A percentile compares a stretch with the other conserved stretches of the same genome.
Conservation (phyloP, 30 jellyfish, hydroid and myxozoan species). For the Hydractinia echinata region DNA sequence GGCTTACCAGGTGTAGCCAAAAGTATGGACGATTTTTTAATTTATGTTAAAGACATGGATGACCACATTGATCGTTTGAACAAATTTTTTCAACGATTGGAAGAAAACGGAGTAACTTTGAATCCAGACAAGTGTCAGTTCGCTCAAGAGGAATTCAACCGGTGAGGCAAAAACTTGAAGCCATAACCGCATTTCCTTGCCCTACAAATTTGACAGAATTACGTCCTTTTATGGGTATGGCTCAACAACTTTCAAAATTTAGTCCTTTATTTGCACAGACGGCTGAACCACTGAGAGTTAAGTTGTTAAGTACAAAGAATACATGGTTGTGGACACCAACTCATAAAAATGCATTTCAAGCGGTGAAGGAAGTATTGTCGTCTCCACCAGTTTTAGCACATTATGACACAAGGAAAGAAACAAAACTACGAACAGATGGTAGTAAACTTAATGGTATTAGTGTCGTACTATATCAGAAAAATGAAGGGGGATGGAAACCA, state of each 20-base stretch:
- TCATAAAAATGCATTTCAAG: conserved; percentile 46
- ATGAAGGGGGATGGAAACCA: conserved; percentile 38
- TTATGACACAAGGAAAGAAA: conserved; percentile 34
- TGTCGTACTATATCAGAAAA: conserved; percentile 33
- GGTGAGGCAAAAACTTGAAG: too few species aligned
- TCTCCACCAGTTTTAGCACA: conserved; percentile 35
- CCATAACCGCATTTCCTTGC: conserved; percentile 27
- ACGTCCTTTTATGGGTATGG: conserved; percentile 48
- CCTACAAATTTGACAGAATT: conserved; percentile 41
- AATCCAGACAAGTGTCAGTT: conserved; percentile 47
- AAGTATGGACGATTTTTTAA: conserved; percentile 43
- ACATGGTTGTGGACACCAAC: conserved; percentile 13
- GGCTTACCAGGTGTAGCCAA: conserved; percentile 46
- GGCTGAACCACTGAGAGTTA: conserved; percentile 39
- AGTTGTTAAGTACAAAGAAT: conserved; percentile 1
- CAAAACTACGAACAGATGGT: conserved; percentile 44
- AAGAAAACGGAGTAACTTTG: conserved; percentile 41
- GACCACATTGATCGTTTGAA: conserved; percentile 43
- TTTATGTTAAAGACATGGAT: conserved; percentile 35
- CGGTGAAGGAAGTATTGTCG: conserved; percentile 19
- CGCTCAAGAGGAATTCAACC: conserved; percentile 7
- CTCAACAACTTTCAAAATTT: conserved; percentile 32
- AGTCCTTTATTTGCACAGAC: conserved; percentile 31
- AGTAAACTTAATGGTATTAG: conserved; percentile 34
- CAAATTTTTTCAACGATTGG: conserved; percentile 32